A percentile compares a stretch with the other conserved stretches of the same genome.
These are phyloP conservation scores for Cyprinodon variegatus DNA, from an alignment of 2,113 vertebrate species.

Conservation along the genomic window DNA sequence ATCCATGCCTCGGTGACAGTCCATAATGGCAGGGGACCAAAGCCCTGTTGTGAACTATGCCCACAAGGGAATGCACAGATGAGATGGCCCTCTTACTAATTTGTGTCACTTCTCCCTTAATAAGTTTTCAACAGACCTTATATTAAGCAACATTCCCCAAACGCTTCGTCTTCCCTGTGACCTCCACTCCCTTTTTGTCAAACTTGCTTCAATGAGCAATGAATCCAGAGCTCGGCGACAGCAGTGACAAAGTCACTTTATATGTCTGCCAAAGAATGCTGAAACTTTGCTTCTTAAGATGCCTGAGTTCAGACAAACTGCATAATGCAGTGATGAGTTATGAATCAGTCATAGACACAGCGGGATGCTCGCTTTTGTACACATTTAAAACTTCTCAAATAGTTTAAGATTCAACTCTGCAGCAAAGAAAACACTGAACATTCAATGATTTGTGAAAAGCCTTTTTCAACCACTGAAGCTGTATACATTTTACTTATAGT, in stretches of 20 bases:
- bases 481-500: not conserved
- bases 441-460: not conserved
- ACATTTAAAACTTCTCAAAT: not conserved
- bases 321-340: slow-evolving; percentile 4
- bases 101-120: slow-evolving; percentile 70
- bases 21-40: slow-evolving; percentile 65
- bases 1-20: slow-evolving; percentile 58
- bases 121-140: slow-evolving; percentile 55
- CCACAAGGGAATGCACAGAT: slow-evolving; percentile 38
- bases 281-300: slow-evolving; percentile 46
- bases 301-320: slow-evolving; percentile 25
- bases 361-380: not conserved
- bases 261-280: slow-evolving; percentile 37
- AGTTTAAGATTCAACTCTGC: not conserved
- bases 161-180: slow-evolving; percentile 53
- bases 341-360: slow-evolving; percentile 1
- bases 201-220: slow-evolving; percentile 51
- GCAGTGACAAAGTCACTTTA: slow-evolving; percentile 57
- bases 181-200: slow-evolving; percentile 56
- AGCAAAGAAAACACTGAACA: not conserved
- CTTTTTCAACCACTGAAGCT: slow-evolving; percentile 13
- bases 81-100: slow-evolving; percentile 64
- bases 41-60: slow-evolving; percentile 69
- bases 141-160: slow-evolving; percentile 41
- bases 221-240: slow-evolving; percentile 29